Base-by-base conservation (phyloP, 2,797 vertebrate genomes). In the Sebastes miniatus region DNA sequence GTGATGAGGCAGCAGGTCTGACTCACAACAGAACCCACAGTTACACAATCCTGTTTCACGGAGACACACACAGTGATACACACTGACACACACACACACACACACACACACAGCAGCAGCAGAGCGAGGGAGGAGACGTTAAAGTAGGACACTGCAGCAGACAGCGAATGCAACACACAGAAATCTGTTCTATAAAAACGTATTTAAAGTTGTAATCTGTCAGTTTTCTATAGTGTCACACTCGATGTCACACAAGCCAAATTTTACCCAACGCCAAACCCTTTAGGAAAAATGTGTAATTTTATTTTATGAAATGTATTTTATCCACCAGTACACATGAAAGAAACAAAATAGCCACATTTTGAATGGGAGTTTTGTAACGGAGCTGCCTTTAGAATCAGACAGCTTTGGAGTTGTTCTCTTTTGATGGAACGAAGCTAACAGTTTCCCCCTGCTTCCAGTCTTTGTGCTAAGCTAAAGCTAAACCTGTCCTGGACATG, bases 111-210 rank as follows among this genome's bases (percentile, higher is more conserved):
- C 36, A 58, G 27, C 59, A n/a, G 31, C 63, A 69, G 67, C 75
- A 71, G 66, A 82, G 79, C 4, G 74, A 85, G 79, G 79, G 81
- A 83, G 87, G 88, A 85, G 83, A 75, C 14, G 4, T 2, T 81
- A 83, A 92, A 92, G 86, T 90, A 90, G 89, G 91, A 85, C 91
- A 91, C 89, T 91, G 91, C 91, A 92, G 91, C 84, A 89, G 85
- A 87, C 76, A 66, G 69, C 16, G 22, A 77, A 54, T 6, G 58
- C 74, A 61, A 31, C 76, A 63, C 84, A 63, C 84, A 67, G 31
- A 75, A 59, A 36, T 34, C 54, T 22, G 34, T 4, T 20, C 47
- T 62, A 0, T 10, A 20, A 11, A 69, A 62, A 58, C 1, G 3
- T 5, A 3, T 67, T 71, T 13, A 57, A 62, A 64, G 31, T 50